A percentile compares a stretch with the other conserved stretches of the same genome.
These are phyloP conservation scores for Phenacoccus solenopsis DNA, from an alignment of 1,140 invertebrate species.

Conservation along the genomic window DNA sequence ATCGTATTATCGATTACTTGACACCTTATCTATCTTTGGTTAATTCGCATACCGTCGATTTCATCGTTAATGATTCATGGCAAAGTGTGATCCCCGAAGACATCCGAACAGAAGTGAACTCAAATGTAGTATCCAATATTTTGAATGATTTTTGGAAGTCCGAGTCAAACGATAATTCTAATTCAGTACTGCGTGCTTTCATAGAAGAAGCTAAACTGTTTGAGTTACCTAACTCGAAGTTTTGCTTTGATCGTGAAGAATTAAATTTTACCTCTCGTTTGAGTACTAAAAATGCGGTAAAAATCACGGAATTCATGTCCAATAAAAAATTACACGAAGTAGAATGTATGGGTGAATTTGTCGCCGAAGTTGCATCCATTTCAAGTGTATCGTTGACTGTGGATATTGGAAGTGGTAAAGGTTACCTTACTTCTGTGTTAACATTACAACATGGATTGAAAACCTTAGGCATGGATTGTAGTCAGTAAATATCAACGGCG, in stretches of 20 bases:
- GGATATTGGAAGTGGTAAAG: constrained; percentile 77
- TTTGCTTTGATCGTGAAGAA: neutral
- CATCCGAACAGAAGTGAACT: constrained; percentile 39
- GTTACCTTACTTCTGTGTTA: constrained; percentile 62
- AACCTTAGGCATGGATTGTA: constrained; percentile 67
- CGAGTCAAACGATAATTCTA: neutral
- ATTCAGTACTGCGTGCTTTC: too few relatives aligned
- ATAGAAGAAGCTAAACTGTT: neutral
- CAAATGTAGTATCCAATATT: neutral
- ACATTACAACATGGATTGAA: constrained; percentile 53
- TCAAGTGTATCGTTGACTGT: constrained; percentile 41
- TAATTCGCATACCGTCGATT: constrained; percentile 69
- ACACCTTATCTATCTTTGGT: constrained; percentile 44
- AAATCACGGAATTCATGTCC: constrained; percentile 35
- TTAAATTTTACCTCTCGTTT: neutral
- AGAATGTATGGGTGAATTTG: constrained; percentile 40
- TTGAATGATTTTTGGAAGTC: neutral
- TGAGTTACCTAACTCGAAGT: neutral
- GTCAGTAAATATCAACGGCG: constrained; percentile 47
- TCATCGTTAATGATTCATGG: constrained; percentile 59
- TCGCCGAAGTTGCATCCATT: constrained; percentile 34
- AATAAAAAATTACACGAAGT: constrained; percentile 76
- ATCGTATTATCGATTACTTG: constrained; percentile 42
- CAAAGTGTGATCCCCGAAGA: constrained; percentile 39
- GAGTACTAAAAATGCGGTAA: constrained; percentile 29